phyloP scores from a whole-genome alignment of 1,140 invertebrate species.

The Cydia pomonella region DNA sequence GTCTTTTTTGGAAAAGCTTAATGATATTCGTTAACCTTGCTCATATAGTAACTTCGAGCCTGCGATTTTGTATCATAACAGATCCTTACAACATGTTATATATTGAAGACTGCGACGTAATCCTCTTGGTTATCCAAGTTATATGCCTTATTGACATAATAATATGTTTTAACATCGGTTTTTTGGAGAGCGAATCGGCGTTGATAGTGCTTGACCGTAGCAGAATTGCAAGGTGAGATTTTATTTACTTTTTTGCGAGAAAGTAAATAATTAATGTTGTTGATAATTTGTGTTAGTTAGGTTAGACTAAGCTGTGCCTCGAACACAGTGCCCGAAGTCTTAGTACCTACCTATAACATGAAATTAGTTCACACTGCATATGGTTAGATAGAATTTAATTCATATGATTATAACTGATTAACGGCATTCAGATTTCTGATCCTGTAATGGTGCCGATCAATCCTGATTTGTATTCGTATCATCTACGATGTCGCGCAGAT shows the following conservation, averaged over 20 bases:
- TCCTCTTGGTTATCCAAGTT: neutral
- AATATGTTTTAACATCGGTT: neutral
- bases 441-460: too few species aligned
- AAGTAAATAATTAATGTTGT: neutral
- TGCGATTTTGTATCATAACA: constrained; percentile 7
- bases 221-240: neutral
- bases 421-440: too few species aligned
- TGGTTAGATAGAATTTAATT: too few species aligned
- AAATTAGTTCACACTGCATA: too few species aligned
- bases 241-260: neutral
- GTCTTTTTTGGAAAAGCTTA: neutral
- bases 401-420: too few species aligned
- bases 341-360: too few species aligned
- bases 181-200: neutral
- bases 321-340: too few species aligned
- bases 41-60: neutral
- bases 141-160: neutral
- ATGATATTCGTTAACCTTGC: neutral
- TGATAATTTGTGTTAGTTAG: too few species aligned
- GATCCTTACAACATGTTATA: neutral
- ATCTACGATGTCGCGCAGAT: too few species aligned
- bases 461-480: too few species aligned
- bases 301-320: too few species aligned
- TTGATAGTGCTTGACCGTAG: neutral
- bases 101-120: neutral